Evolutionary conservation across 1,140 invertebrate genomes (phyloP).

Genomic region (Leptinotarsa texana): DNA sequence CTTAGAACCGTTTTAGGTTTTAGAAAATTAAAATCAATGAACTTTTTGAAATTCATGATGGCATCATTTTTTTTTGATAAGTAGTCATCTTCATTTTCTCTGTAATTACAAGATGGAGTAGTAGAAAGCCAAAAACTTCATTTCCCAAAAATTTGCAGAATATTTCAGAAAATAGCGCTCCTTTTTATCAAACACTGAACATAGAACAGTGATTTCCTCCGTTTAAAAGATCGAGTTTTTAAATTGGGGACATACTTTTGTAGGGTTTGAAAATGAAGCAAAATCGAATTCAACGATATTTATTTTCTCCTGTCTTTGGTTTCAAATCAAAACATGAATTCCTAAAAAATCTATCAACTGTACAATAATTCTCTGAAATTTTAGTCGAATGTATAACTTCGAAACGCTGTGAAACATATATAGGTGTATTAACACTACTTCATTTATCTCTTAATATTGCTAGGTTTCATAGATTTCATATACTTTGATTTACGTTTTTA

Average conservation of each 20-base stretch:
- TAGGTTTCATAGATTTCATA: slow-evolving; percentile 34
- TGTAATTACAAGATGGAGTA: too few relatives aligned
- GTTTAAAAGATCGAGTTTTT: too few relatives aligned
- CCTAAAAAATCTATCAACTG: slow-evolving; percentile 28
- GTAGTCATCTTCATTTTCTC: too few relatives aligned
- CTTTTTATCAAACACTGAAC: too few relatives aligned
- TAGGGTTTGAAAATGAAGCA: neutral
- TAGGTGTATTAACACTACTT: slow-evolving; percentile 8
- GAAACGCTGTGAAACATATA: slow-evolving; percentile 25
- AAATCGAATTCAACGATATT: slow-evolving; percentile 38
- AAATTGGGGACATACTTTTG: neutral
- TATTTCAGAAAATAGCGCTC: too few relatives aligned
- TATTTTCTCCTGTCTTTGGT: slow-evolving; percentile 35
- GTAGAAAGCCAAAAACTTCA: too few relatives aligned
- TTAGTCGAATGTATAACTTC: slow-evolving; percentile 11
- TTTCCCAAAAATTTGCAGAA: too few relatives aligned
- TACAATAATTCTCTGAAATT: slow-evolving; percentile 26
- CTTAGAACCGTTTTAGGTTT: too few relatives aligned
- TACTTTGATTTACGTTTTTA: slow-evolving; percentile 34
- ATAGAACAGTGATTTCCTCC: too few relatives aligned
- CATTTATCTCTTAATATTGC: slow-evolving; percentile 30
- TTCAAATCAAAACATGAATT: slow-evolving; percentile 34
- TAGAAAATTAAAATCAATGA: too few relatives aligned
- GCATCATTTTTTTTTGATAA: too few relatives aligned
- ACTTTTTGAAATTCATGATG: too few relatives aligned